phyloP scores from a whole-genome alignment of 2,797 vertebrate genomes.

The Galaxias olidus region DNA sequence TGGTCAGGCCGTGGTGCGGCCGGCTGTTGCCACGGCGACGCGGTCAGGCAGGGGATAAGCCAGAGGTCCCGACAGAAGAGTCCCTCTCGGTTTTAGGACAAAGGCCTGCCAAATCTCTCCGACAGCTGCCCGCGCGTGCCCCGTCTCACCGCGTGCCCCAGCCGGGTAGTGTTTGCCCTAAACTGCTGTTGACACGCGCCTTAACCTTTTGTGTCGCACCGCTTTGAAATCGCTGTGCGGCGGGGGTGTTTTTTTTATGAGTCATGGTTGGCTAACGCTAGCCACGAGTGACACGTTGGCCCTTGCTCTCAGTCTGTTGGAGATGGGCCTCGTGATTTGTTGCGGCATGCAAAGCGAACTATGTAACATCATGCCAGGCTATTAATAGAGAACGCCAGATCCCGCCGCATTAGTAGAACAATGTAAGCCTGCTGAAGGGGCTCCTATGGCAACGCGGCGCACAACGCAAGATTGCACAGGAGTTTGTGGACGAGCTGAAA shows the following conservation, averaged over 20 bases:
- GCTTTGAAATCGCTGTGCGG: too few species aligned
- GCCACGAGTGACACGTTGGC: background rate
- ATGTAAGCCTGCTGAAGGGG: constrained; percentile 14
- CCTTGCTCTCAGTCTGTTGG: background rate
- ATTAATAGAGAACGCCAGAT: constrained; percentile 31
- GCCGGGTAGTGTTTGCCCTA: background rate
- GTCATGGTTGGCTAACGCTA: background rate
- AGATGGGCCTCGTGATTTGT: background rate
- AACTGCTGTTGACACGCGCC: background rate
- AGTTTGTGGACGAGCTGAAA: constrained; percentile 40
- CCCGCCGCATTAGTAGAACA: constrained; percentile 28
- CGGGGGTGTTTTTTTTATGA: too few species aligned
- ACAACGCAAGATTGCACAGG: constrained; percentile 12
- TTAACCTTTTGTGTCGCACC: too few species aligned
- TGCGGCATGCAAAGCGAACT: constrained; percentile 11
- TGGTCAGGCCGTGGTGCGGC: constrained; percentile 20
- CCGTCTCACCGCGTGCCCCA: background rate
- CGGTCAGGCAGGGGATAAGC: constrained; percentile 33
- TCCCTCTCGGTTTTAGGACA: constrained; percentile 15
- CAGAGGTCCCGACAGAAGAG: constrained; percentile 38
- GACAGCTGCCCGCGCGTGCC: background rate
- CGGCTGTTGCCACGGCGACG: constrained; percentile 60
- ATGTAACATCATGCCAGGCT: constrained; percentile 29
- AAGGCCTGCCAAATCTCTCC: background rate
- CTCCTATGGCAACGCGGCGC: background rate